Evolutionary conservation across 2,888 invertebrate genomes (phyloP), one percentile per base, ranked within the genome.

Genomic region (Diadromus collaris): DNA sequence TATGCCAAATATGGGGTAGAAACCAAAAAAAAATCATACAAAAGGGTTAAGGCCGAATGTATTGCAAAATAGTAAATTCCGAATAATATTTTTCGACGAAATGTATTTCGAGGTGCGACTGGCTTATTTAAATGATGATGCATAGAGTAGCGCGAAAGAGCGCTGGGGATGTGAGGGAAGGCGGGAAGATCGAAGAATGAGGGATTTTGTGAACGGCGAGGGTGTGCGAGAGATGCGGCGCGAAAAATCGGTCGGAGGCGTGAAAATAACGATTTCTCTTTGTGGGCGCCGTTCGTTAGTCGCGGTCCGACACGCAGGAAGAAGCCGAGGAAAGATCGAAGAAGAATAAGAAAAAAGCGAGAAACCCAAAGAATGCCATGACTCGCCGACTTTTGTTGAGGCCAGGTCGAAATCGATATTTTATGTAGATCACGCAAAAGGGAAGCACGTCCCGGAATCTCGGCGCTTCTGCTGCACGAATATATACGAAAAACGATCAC

Each of bases 241-340:
- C 88, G 88, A 87, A 85, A 88, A 89, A 89, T 89, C 86, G 83
- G 84, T 71, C 76, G 75, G 79, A 85, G 81, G 87, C 88, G 88
- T 89, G 89, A 89, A 89, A 88, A 88, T 88, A 88, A 89, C 87
- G 85, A 88, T 89, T 88, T 87, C 86, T 86, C 84, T 81, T 87
- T 88, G 86, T 86, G 83, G 83, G 21, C 21, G 21, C 81, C 81
- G 83, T 83, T 84, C 80, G 78, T 76, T 79, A 70, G 79, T 76
- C 61, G 72, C 72, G 44, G 38, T 74, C 69, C 69, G 64, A 38
- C 54, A 54, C 65, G 46, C 68, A 72, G 51, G 72, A 76, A 77
- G 75, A 76, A 78, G 76, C 74, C 64, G 44, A 71, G 60, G 54
- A 68, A 78, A 77, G 70, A 73, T 77, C 73, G 73, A 77, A 41